Evolutionary conservation across 2,113 vertebrate species (phyloP).

Genomic region (Xenotilapia flavipinnis): DNA sequence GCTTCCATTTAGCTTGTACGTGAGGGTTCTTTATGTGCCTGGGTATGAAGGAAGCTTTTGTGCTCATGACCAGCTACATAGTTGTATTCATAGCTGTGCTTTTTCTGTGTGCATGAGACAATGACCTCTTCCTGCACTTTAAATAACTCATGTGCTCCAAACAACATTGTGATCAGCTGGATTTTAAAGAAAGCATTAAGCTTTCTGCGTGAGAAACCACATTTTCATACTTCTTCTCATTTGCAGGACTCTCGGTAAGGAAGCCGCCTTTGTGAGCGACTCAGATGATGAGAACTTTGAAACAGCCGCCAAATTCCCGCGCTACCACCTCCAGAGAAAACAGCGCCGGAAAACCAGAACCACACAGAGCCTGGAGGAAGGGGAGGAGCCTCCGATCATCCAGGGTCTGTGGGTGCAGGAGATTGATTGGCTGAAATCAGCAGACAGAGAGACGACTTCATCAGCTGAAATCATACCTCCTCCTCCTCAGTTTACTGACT

Average conservation of each 20-base stretch:
- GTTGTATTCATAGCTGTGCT: not conserved
- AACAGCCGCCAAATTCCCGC: not conserved
- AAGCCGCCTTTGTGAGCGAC: not conserved
- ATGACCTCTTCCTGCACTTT: not conserved
- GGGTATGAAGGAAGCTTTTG: not conserved
- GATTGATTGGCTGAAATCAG: conserved; percentile 47
- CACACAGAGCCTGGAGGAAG: not conserved
- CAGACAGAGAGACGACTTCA: not conserved
- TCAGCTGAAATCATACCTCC: conserved; percentile 39
- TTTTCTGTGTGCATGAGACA: not conserved
- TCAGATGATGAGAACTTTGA: conserved; percentile 22
- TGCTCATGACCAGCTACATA: not conserved
- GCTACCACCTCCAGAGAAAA: conserved; percentile 25
- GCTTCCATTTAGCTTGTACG: rapidly evolving
- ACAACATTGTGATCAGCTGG: not conserved
- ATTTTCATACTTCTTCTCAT: not conserved
- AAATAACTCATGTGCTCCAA: not conserved
- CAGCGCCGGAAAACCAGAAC: conserved; percentile 4
- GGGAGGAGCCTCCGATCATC: conserved; percentile 42
- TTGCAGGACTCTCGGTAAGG: conserved; percentile 2
- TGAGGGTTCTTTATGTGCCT: not conserved
- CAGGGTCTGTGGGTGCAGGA: conserved; percentile 61
- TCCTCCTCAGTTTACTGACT: conserved; percentile 55
- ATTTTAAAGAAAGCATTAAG: not conserved
- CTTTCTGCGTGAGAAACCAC: not conserved